These are phyloP conservation scores for Synergus japonicus DNA, from an alignment of 2,888 invertebrate species.

Conservation along the genomic window DNA sequence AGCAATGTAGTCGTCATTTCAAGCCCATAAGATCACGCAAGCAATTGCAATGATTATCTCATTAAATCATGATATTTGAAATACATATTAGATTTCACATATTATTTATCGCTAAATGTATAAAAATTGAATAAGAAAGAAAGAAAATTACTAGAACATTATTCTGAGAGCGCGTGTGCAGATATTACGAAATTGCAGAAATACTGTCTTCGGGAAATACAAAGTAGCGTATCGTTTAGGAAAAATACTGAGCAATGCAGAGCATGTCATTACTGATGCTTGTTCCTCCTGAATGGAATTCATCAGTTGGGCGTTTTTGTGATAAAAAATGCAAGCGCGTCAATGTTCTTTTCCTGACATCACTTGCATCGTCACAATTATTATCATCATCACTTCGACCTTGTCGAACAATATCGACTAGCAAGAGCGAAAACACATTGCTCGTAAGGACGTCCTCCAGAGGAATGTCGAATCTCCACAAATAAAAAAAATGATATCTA, in stretches of 20 bases:
- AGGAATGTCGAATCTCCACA: constrained; percentile 8
- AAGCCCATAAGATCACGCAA: constrained; percentile 21
- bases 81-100: not conserved
- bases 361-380: not conserved
- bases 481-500: not conserved
- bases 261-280: not conserved
- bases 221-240: not conserved
- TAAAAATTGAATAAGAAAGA: not conserved
- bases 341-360: constrained; percentile 10
- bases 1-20: not conserved
- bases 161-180: not conserved
- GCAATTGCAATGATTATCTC: not conserved
- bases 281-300: not conserved
- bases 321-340: not conserved
- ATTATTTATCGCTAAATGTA: not conserved
- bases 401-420: not conserved
- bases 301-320: constrained; percentile 24
- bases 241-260: not conserved
- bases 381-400: not conserved
- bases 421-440: not conserved
- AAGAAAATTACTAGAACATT: not conserved
- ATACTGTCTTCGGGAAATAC: not conserved
- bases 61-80: too few species aligned
- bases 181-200: not conserved
- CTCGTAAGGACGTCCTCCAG: not conserved